Evolutionary conservation across 2,797 vertebrate genomes (phyloP), one percentile per base, ranked within the genome.

Genomic region (Brachyrhaphis roseni): DNA sequence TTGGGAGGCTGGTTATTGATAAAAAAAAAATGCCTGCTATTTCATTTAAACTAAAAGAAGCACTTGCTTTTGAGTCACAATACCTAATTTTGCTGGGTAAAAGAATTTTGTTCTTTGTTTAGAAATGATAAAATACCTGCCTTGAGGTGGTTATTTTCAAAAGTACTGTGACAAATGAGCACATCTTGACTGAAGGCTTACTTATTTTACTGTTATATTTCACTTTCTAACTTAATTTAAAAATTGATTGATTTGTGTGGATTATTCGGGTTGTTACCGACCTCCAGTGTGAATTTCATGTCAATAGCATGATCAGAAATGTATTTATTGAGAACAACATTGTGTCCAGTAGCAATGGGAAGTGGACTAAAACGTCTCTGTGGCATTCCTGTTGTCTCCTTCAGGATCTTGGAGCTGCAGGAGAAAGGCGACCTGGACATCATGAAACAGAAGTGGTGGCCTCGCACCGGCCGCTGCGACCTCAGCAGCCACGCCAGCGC

Each of bases 361-460:
- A 36, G 36, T 68, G 16, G 26, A n/a, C 26, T 45, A 46, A 72
- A 53, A 46, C 8, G 23, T 49, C 5, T 26, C 39, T 71, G 34
- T 45, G 3, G 73, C 43, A 77, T 0, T 74, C 10, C 75, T 31
- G 0, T 45, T 28, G 34, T 2, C 26, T 74, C 7, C 84, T 90
- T 7, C 94, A 99, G 98, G 95, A 99, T 99, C 92, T 88, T 99
- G 91, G 98, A 99, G 92, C 95, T 99, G 78, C 98, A 99, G 94
- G 98, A 98, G 90, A 98, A 97, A 0, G 98, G 98, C 8, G 98
- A 99, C 91, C 95, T 99, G 93, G 98, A 99, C 86, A 96, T 99
- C 77, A 95, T 99, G 91, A 98, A 98, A 89, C 98, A 99, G 95
- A 99, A 99, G 94, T 99, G 98, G 98, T 99, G 98, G 98, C 98